phyloP scores from a whole-genome alignment of 2,888 invertebrate genomes.

The Ormyrus nitidulus region DNA sequence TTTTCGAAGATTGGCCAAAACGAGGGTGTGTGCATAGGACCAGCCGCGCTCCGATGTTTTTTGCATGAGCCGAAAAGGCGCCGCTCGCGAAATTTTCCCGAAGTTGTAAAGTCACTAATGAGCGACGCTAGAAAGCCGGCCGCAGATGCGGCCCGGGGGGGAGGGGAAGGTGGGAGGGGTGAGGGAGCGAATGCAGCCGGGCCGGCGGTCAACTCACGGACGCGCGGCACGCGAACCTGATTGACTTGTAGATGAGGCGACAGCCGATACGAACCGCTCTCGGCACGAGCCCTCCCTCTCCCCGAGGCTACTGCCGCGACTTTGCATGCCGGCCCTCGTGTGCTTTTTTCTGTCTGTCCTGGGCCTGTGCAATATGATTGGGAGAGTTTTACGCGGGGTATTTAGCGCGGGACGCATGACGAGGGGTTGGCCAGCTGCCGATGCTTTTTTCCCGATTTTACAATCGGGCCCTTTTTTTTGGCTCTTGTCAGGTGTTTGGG shows the following conservation, averaged over 20 bases:
- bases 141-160: not conserved
- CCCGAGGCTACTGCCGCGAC: conserved; percentile 8
- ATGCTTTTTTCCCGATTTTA: too few relatives aligned
- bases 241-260: conserved; percentile 76
- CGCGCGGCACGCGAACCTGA: conserved; percentile 73
- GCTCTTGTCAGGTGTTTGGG: too few relatives aligned
- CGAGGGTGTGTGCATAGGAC: too few relatives aligned
- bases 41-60: not conserved
- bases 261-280: conserved; percentile 68
- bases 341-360: not conserved
- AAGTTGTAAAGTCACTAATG: conserved; percentile 50
- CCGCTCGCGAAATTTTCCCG: conserved; percentile 32
- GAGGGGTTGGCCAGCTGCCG: too few relatives aligned
- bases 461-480: too few relatives aligned
- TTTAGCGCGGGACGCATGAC: too few relatives aligned
- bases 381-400: not conserved
- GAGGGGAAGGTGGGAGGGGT: not conserved
- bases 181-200: not conserved
- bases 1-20: too few relatives aligned
- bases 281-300: conserved; percentile 52
- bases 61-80: conserved; percentile 19
- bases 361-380: not conserved
- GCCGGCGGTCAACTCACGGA: conserved; percentile 65
- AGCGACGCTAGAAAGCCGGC: conserved; percentile 20
- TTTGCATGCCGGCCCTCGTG: conserved; percentile 20